Evolutionary conservation across 1,140 invertebrate species (phyloP).

Genomic region (Euura lappo): DNA sequence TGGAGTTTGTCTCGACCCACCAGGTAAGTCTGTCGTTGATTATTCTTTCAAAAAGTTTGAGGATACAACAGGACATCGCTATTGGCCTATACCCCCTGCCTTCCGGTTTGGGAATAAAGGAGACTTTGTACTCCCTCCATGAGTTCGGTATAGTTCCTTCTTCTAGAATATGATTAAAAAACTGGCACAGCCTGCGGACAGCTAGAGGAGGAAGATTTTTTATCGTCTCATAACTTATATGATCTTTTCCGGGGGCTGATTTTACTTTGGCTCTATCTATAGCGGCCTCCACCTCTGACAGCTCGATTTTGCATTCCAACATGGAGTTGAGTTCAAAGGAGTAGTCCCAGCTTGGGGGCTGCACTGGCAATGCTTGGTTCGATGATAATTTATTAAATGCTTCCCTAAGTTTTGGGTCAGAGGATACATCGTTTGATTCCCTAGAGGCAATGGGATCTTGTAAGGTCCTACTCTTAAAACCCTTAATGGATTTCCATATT

Average conservation of each 20-base stretch:
- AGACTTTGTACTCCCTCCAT: neutral
- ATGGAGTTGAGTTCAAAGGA: neutral
- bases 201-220: neutral
- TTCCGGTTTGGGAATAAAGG: too few species aligned
- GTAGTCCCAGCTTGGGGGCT: neutral
- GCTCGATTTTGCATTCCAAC: neutral
- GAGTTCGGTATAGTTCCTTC: neutral
- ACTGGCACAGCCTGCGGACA: neutral
- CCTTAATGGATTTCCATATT: neutral
- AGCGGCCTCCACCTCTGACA: neutral
- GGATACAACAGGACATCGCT: conserved; percentile 16
- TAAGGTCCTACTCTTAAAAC: too few species aligned
- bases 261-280: neutral
- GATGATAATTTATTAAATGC: neutral
- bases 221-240: neutral
- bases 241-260: neutral
- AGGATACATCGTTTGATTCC: too few species aligned
- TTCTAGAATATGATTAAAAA: neutral
- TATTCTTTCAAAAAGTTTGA: conserved; percentile 26
- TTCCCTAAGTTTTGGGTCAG: neutral
- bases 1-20: conserved; percentile 14
- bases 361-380: neutral
- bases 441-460: neutral
- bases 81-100: conserved; percentile 23
- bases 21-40: too few species aligned